Conservation (phyloP, 2,888 invertebrate genomes). For the Melinopterus prodromus region DNA sequence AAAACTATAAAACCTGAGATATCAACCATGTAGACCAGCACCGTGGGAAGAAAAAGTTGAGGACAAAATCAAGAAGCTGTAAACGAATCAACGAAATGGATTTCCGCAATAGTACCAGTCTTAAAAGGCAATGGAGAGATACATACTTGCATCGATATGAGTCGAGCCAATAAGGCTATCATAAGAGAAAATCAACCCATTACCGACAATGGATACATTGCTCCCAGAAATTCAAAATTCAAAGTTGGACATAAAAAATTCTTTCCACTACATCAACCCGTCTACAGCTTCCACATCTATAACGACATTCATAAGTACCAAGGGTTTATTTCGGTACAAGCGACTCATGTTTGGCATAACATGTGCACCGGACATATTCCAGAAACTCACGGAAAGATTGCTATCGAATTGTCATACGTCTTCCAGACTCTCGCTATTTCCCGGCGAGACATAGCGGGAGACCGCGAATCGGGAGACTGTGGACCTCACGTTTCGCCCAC, state of each 20-base stretch:
- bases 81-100: conserved; percentile 49
- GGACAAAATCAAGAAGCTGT: conserved; percentile 45
- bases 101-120: conserved; percentile 52
- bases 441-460: no score
- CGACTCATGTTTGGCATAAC: conserved; percentile 54
- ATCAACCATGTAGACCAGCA: conserved; percentile 27
- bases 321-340: conserved; percentile 50
- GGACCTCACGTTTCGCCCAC: no score
- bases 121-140: conserved; percentile 49
- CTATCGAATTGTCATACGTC: no score
- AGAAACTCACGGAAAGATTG: conserved; percentile 48
- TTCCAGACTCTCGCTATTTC: no score
- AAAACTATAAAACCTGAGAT: no score
- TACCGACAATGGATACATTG: conserved; percentile 16
- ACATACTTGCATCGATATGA: conserved; percentile 53
- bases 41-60: conserved; percentile 40
- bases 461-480: no score
- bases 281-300: no score
- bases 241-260: conserved; percentile 32
- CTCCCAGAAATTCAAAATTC: conserved; percentile 35
- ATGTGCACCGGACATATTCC: conserved; percentile 49
- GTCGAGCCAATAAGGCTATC: conserved; percentile 51
- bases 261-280: no score
- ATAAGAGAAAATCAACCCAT: conserved; percentile 9
- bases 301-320: conserved; percentile 41